Percentiles rank a stretch among this genome's conserved stretches.
phyloP scores from a whole-genome alignment of 2,888 invertebrate genomes.

The Cactoblastis cactorum region DNA sequence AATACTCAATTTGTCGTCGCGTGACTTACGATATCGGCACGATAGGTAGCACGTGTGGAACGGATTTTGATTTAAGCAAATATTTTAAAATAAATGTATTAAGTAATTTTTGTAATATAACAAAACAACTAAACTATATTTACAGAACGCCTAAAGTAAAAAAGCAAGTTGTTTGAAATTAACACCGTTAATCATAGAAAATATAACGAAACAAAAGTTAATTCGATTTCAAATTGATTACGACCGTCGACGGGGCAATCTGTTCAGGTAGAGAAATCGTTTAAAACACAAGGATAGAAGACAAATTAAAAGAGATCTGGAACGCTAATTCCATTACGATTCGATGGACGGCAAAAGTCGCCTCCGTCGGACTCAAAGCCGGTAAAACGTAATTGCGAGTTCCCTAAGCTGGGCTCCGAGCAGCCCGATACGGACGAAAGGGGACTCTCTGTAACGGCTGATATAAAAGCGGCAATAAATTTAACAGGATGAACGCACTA shows the following conservation, averaged over 20 bases:
- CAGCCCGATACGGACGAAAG: conserved; percentile 74
- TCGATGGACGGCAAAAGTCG: conserved; percentile 78
- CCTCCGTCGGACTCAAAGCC: conserved; percentile 71
- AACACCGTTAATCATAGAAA: conserved; percentile 13
- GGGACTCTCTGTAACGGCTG: conserved; percentile 75
- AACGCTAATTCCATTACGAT: conserved; percentile 78
- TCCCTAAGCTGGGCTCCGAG: conserved; percentile 75
- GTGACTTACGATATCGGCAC: conserved; percentile 9
- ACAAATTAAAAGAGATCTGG: conserved; percentile 75
- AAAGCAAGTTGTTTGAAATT: no score
- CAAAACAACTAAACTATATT: no score
- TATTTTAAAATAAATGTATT: no score
- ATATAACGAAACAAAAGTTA: conserved; percentile 16
- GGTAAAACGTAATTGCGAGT: conserved; percentile 78
- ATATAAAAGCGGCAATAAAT: conserved; percentile 79
- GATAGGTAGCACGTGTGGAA: conserved; percentile 1
- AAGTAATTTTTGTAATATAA: no score
- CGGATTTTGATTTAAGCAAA: neutral
- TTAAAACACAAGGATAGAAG: conserved; percentile 63
- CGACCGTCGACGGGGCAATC: conserved; percentile 30
- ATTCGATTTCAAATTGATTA: conserved; percentile 22
- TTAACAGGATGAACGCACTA: conserved; percentile 79
- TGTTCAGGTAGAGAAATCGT: conserved; percentile 52
- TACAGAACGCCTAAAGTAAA: no score
- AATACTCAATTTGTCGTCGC: conserved; percentile 10